A percentile compares a stretch with the other conserved stretches of the same genome.
Evolutionary conservation across 2,888 invertebrate genomes (phyloP).

Genomic region (Sycophila texana): DNA sequence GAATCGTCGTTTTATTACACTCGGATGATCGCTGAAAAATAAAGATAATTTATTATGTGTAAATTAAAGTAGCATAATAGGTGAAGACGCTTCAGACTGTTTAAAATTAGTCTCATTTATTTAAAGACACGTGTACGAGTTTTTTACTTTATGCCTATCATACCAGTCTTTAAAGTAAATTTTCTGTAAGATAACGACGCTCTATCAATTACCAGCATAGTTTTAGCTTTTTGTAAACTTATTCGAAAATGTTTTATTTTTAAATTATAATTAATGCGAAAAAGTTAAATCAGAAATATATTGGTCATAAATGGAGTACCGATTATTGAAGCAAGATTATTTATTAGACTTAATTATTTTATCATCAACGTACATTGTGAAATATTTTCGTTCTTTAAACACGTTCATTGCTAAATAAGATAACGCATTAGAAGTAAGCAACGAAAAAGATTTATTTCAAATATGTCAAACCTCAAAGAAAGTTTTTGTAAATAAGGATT

Average conservation of each 20-base stretch:
- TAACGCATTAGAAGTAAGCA: not conserved
- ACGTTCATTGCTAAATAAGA: too few relatives aligned
- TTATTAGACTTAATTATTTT: not conserved
- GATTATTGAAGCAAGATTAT: not conserved
- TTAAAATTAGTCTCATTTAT: slow-evolving; percentile 18
- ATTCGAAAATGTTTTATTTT: too few relatives aligned
- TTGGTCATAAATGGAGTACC: too few relatives aligned
- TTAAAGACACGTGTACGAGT: not conserved
- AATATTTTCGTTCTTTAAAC: not conserved
- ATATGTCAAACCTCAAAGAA: not conserved
- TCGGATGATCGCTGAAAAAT: slow-evolving; percentile 88
- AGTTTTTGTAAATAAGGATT: slow-evolving; percentile 14
- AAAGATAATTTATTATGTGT: slow-evolving; percentile 18
- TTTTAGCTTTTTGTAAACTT: not conserved
- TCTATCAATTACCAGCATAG: not conserved
- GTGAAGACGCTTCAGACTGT: slow-evolving; percentile 4
- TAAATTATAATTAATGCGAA: too few relatives aligned
- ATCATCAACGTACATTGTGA: not conserved
- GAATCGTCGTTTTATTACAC: slow-evolving; percentile 91
- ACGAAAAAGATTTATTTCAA: not conserved
- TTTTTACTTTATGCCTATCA: not conserved
- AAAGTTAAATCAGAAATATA: too few relatives aligned
- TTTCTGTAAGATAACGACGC: too few relatives aligned
- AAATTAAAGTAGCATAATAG: not conserved
- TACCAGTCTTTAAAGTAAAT: not conserved